Percentiles rank a stretch among this genome's conserved stretches.
Conservation (phyloP, 2,888 invertebrate genomes). For the Magallana nippona region DNA sequence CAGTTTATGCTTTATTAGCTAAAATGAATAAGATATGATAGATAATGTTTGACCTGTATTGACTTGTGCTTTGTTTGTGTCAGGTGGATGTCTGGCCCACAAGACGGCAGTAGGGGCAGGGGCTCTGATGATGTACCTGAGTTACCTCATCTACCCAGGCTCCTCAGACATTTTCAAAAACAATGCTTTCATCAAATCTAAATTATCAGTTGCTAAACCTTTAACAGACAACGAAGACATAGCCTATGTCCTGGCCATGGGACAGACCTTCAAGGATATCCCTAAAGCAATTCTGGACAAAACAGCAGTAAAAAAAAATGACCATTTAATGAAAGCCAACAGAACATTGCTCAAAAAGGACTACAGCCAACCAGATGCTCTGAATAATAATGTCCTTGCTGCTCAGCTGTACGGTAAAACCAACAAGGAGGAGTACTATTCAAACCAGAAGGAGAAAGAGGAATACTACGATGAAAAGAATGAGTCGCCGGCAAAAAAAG, state of each 20-base stretch:
- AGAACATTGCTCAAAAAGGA: conserved; percentile 44
- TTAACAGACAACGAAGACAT: conserved; percentile 3
- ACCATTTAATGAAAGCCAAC: neutral
- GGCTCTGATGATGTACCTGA: conserved; percentile 75
- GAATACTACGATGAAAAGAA: conserved; percentile 58
- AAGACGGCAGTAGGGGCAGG: conserved; percentile 78
- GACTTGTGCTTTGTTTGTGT: conserved; percentile 42
- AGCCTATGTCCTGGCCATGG: neutral
- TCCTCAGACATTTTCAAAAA: conserved; percentile 7
- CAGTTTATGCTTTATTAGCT: no score
- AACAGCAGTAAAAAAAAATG: neutral
- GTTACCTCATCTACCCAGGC: conserved; percentile 71
- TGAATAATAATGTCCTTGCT: conserved; percentile 46
- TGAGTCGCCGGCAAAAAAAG: conserved; percentile 51
- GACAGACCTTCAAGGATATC: neutral
- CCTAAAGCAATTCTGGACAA: neutral
- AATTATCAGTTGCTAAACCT: neutral
- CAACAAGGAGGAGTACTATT: conserved; percentile 42
- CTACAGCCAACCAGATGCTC: conserved; percentile 48
- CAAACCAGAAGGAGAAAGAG: conserved; percentile 53
- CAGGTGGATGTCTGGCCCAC: conserved; percentile 77
- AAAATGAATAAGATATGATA: no score
- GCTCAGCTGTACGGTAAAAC: conserved; percentile 45
- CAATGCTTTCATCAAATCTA: conserved; percentile 1
- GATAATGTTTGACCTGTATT: no score